Base-by-base conservation (phyloP, 2,113 vertebrate species). In the Limanda limanda region DNA sequence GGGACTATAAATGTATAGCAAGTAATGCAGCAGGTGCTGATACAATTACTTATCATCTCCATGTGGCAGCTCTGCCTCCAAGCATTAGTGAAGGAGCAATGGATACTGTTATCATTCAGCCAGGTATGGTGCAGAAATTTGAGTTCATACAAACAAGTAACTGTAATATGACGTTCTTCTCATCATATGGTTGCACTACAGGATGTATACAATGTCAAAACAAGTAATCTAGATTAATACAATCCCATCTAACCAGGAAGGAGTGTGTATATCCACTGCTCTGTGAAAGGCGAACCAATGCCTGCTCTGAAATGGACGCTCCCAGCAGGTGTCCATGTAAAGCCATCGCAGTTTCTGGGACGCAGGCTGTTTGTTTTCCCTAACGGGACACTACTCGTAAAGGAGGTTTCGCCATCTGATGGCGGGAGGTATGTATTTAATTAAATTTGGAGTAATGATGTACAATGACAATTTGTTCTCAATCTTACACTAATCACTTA, bases 21-120 rank as follows among this genome's bases (percentile, higher is more conserved):
- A 95, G 94, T 83, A 95, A 95, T 51, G 93, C 91, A 45, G 95
- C 93, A 6, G 95, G 95, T 27, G 94, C 94, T 14, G 94, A 95
- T 70, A 94, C 95, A 31, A 58, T 95, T 5, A 95, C 91, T 5
- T 94, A 94, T 74, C 89, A 92, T 58, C 74, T 95, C 40, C 93
- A 92, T n/a, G 90, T 95, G 70, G 88, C 90, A 17, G 93, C 92
- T 54, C 76, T 94, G 24, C 94, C 94, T 60, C 94, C 95, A 47
- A 92, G 81, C 60, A 94, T 95, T 68, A 82, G 76, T 8, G 94
- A 95, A 83, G 87, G 62, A 23, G 25, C 68, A 45, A 71, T 25
- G 37, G 94, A 94, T 58, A 88, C 74, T 40, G 76, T 94, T 5
- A 57, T 79, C 55, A 79, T 93, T 56, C 87, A 84, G 21, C 56